These are phyloP conservation scores for Caenorhabditis becei DNA, from an alignment of 2,888 invertebrate species.

Conservation along the genomic window DNA sequence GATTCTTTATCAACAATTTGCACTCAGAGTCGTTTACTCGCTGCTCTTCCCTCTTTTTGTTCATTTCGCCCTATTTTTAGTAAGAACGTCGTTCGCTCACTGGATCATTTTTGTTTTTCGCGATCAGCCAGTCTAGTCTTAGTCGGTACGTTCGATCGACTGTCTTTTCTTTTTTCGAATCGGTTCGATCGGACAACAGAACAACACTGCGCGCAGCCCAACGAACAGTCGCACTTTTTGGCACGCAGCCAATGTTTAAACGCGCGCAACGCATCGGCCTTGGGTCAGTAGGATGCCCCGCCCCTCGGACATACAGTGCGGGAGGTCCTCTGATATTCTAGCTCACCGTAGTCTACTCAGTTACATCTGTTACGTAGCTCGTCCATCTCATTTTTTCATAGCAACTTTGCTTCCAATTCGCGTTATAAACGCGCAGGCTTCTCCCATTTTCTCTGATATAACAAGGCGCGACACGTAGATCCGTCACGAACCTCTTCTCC, in stretches of 20 bases:
- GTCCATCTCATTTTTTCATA: not conserved
- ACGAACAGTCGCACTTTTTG: constrained; percentile 57
- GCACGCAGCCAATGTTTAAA: constrained; percentile 58
- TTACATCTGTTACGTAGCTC: not conserved
- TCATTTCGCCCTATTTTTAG: constrained; percentile 3
- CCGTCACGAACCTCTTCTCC: not conserved
- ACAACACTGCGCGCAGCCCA: constrained; percentile 31
- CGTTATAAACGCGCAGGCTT: not conserved
- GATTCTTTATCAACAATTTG: not conserved
- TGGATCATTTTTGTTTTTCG: constrained; percentile 21
- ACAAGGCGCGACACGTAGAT: not conserved
- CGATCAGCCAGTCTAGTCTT: constrained; percentile 9
- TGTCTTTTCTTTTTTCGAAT: constrained; percentile 14
- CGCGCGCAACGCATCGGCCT: constrained; percentile 42
- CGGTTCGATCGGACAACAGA: constrained; percentile 31
- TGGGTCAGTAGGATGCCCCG: constrained; percentile 35
- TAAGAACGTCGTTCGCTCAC: not conserved
- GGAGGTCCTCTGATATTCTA: not conserved
- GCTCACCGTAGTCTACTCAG: not conserved
- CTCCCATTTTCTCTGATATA: not conserved
- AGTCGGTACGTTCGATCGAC: constrained; percentile 9
- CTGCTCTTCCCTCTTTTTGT: not conserved
- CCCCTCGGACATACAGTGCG: constrained; percentile 2
- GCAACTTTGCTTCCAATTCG: not conserved
- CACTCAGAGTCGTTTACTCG: not conserved